phyloP scores from a whole-genome alignment of 2,888 invertebrate species.

The Cristatella mucedo region DNA sequence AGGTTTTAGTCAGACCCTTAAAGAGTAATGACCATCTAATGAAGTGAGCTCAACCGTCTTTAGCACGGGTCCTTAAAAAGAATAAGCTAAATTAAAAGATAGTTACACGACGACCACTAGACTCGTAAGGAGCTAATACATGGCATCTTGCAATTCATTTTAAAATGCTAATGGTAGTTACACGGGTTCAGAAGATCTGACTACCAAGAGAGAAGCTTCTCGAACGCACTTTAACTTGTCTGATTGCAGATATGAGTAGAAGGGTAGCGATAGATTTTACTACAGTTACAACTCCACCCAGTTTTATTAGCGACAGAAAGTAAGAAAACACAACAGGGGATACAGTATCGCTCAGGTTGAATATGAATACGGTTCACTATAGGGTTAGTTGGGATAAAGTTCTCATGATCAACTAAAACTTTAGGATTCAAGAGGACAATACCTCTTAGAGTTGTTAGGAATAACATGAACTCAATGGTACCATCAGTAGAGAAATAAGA shows the following conservation, averaged over 20 bases:
- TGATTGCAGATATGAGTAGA: constrained; percentile 45
- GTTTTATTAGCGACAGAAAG: constrained; percentile 64
- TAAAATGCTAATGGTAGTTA: constrained; percentile 46
- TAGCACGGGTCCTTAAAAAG: no score
- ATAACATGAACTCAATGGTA: constrained; percentile 24
- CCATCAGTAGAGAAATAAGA: constrained; percentile 53
- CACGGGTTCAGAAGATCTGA: constrained; percentile 42
- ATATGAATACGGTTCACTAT: constrained; percentile 56
- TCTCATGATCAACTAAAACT: constrained; percentile 53
- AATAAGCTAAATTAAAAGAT: constrained; percentile 13
- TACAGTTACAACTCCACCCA: constrained; percentile 56
- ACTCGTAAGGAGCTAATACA: constrained; percentile 49
- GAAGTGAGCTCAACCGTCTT: no score
- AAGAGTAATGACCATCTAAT: no score
- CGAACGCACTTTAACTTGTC: constrained; percentile 42
- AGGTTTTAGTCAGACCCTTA: no score
- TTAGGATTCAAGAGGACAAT: constrained; percentile 46
- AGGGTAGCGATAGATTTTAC: constrained; percentile 52
- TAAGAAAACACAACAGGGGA: constrained; percentile 67
- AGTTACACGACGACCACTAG: constrained; percentile 15
- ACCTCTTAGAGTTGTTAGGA: constrained; percentile 35
- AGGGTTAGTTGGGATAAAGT: constrained; percentile 55
- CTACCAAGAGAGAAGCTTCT: constrained; percentile 43
- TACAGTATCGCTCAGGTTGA: constrained; percentile 69
- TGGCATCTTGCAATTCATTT: constrained; percentile 57